phyloP scores from a whole-genome alignment of 2,113 vertebrate genomes.

The Tachysurus vachellii region DNA sequence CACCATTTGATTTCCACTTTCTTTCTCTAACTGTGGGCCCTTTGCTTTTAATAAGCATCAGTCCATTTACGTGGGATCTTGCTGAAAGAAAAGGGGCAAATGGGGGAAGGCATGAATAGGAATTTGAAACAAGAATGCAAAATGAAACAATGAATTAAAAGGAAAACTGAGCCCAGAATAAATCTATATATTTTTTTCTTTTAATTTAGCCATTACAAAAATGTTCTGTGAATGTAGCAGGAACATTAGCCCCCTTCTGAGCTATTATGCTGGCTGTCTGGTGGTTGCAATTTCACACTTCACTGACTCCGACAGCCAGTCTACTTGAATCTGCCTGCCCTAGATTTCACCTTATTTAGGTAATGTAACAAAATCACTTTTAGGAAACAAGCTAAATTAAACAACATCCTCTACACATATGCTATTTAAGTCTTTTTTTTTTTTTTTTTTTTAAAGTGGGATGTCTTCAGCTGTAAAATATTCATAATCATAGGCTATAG shows the following conservation, averaged over 20 bases:
- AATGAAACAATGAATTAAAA: slow-evolving; percentile 48
- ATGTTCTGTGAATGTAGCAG: slow-evolving; percentile 79
- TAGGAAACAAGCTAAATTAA: slow-evolving; percentile 69
- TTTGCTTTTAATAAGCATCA: slow-evolving; percentile 54
- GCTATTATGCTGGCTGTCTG: slow-evolving; percentile 82
- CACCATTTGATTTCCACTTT: slow-evolving; percentile 54
- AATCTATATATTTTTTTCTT: slow-evolving; percentile 66
- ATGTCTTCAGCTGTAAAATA: background rate
- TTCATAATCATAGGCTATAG: slow-evolving; percentile 3
- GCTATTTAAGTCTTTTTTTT: slow-evolving; percentile 36
- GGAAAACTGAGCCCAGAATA: slow-evolving; percentile 60
- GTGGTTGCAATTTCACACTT: slow-evolving; percentile 84
- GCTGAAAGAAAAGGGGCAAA: slow-evolving; percentile 51
- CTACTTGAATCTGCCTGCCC: slow-evolving; percentile 73
- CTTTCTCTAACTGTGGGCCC: slow-evolving; percentile 50
- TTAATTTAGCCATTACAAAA: slow-evolving; percentile 82
- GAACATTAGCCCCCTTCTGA: slow-evolving; percentile 82
- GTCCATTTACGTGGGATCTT: slow-evolving; percentile 47
- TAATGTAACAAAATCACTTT: slow-evolving; percentile 72
- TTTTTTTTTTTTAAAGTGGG: background rate
- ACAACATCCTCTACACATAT: slow-evolving; percentile 58
- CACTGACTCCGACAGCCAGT: slow-evolving; percentile 77
- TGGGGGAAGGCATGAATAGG: slow-evolving; percentile 39
- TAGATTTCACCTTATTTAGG: slow-evolving; percentile 83
- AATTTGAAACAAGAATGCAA: slow-evolving; percentile 45